Conservation (phyloP, 2,113 vertebrate species). For the Phaethornis superciliosus region DNA sequence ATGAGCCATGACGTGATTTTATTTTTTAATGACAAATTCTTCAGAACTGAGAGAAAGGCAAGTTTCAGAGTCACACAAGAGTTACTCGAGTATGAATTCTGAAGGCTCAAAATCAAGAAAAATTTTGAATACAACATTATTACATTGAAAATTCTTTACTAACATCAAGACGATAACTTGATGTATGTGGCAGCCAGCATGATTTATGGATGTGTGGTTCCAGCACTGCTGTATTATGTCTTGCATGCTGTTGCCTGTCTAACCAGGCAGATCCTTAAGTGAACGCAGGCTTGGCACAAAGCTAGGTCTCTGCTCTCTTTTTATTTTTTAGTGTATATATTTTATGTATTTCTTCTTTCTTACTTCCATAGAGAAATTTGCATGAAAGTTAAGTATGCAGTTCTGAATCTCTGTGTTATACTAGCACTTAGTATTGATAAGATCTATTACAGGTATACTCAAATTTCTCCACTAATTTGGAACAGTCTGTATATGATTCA, state of each 20-base stretch:
- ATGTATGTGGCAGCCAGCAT: not conserved
- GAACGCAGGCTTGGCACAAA: not conserved
- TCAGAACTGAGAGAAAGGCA: not conserved
- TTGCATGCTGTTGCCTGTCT: rapidly evolving
- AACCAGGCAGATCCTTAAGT: not conserved
- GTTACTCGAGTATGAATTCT: not conserved
- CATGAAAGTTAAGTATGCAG: not conserved
- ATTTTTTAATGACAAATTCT: not conserved
- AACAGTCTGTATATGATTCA: not conserved
- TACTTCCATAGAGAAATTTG: not conserved
- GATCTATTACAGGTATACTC: not conserved
- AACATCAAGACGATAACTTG: not conserved
- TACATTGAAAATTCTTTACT: not conserved
- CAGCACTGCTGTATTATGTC: not conserved
- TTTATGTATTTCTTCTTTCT: not conserved
- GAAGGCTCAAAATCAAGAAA: not conserved
- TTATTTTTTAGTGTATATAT: not conserved
- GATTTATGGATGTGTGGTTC: not conserved
- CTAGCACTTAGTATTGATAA: not conserved
- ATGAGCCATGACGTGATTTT: not conserved
- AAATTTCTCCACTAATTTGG: not conserved
- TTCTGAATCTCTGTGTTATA: not conserved
- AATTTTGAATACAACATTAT: not conserved
- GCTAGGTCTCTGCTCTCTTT: not conserved
- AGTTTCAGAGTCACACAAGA: not conserved